phyloP scores from a whole-genome alignment of 2,888 invertebrate genomes.

The Caenorhabditis sp. region DNA sequence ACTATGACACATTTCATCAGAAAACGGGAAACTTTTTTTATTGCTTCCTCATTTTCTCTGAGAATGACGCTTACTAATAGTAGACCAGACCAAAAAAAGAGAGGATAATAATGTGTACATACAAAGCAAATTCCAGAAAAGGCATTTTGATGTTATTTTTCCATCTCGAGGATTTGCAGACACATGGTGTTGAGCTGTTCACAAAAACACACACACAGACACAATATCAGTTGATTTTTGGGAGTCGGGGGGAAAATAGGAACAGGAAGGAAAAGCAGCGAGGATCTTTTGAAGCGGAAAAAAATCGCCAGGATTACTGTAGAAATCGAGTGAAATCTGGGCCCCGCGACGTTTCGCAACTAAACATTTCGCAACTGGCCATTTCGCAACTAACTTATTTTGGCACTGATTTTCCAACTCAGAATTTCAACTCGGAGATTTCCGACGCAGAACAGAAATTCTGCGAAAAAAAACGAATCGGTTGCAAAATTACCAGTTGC shows the following conservation, averaged over 20 bases:
- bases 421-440: no score
- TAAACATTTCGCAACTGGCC: no score
- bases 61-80: not conserved
- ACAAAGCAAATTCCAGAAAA: not conserved
- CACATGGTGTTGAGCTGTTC: not conserved
- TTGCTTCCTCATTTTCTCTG: not conserved
- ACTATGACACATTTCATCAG: not conserved
- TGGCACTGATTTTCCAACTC: no score
- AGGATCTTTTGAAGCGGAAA: not conserved
- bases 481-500: no score
- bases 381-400: no score
- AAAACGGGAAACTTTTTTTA: constrained; percentile 1
- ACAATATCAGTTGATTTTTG: constrained; percentile 5
- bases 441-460: no score
- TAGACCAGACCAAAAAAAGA: not conserved
- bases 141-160: not conserved
- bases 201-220: not conserved
- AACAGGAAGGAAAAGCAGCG: not conserved
- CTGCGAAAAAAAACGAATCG: no score
- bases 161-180: not conserved
- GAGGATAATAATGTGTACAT: not conserved
- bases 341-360: no score
- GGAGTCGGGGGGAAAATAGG: not conserved
- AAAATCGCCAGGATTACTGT: no score
- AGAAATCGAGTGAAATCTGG: no score